Conservation (phyloP, 1,140 invertebrate genomes). For the Heterodera carotae region DNA sequence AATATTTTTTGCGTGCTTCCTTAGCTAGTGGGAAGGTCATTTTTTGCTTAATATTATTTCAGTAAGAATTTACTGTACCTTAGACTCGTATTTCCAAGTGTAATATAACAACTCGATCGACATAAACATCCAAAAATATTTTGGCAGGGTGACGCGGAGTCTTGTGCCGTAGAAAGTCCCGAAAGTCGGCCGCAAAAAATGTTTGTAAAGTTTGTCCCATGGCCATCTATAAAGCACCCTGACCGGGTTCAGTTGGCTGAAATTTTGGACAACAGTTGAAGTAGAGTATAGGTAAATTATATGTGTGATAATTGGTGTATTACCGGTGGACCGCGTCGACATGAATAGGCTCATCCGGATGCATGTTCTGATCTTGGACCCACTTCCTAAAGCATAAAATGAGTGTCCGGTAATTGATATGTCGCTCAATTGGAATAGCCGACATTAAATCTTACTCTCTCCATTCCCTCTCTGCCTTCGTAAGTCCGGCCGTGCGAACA, state of each 20-base stretch:
- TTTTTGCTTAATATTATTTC: too few relatives aligned
- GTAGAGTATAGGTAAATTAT: slow-evolving; percentile 6
- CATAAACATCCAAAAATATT: slow-evolving; percentile 48
- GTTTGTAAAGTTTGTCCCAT: slow-evolving; percentile 58
- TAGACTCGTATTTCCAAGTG: slow-evolving; percentile 58
- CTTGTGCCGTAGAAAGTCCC: slow-evolving; percentile 54
- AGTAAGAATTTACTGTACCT: slow-evolving; percentile 37
- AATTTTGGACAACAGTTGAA: neutral
- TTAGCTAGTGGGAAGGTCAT: too few relatives aligned
- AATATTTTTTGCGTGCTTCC: too few relatives aligned
- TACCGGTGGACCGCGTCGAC: slow-evolving; percentile 30
- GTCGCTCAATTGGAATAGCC: slow-evolving; percentile 9
- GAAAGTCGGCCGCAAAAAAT: slow-evolving; percentile 60
- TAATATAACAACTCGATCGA: slow-evolving; percentile 53
- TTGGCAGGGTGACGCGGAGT: slow-evolving; percentile 55
- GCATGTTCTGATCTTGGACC: slow-evolving; percentile 61
- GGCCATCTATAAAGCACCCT: slow-evolving; percentile 60
- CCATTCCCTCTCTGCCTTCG: slow-evolving; percentile 62
- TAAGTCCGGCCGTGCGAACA: slow-evolving; percentile 54
- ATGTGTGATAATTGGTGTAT: neutral
- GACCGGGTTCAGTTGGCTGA: slow-evolving; percentile 60
- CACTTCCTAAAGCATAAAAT: slow-evolving; percentile 49
- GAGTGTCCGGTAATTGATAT: neutral
- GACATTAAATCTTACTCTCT: slow-evolving; percentile 43
- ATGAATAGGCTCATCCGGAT: slow-evolving; percentile 63